Evolutionary conservation across 2,888 invertebrate genomes (phyloP), one percentile per base, ranked within the genome.

Genomic region (Andricus curvator): DNA sequence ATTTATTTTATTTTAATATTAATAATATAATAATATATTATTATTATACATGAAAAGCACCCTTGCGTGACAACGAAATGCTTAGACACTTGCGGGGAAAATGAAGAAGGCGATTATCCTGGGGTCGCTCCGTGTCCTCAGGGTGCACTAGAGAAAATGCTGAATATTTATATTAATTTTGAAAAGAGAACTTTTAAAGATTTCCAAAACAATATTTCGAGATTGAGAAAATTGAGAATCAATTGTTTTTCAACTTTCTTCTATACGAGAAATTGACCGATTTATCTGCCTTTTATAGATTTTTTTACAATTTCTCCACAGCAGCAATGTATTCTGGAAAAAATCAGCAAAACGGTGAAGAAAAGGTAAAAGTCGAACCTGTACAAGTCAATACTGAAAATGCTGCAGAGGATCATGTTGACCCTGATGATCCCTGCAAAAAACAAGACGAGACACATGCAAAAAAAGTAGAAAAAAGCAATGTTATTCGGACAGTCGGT

Each of bases 381-480:
- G n/a, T n/a, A 9, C 4, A 37, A 37, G 33, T 20, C 3, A 20
- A 33, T 37, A 2, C 4, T n/a, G n/a, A 74, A 74, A 51, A 20
- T 2, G 20, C 20, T 20, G 51, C 4, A 17, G 11, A 51, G 13
- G 17, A 4, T 64, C 29, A 70, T 17, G 20, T 56, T 51, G 56
- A 74, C 56, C 56, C 56, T 13, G 74, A 74, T 22, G 74, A 74
- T 56, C 74, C 74, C 13, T 74, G 74, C n/a, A 74, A 56, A 51
- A 48, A 70, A 22, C 1, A 4, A 11, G 1, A 22, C 1, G 70
- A 51, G 0, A 11, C 44, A 44, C 13, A 15, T 15, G 44, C 13
- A 13, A 6, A 5, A 15, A 48, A 33, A n/a, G n/a, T n/a, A 11
- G 25, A 20, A 48, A 51, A 15, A 56, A 56, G n/a, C n/a, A 74